These are phyloP conservation scores for Mixornis gularis DNA, from an alignment of 2,113 vertebrate genomes.

Conservation along the genomic window DNA sequence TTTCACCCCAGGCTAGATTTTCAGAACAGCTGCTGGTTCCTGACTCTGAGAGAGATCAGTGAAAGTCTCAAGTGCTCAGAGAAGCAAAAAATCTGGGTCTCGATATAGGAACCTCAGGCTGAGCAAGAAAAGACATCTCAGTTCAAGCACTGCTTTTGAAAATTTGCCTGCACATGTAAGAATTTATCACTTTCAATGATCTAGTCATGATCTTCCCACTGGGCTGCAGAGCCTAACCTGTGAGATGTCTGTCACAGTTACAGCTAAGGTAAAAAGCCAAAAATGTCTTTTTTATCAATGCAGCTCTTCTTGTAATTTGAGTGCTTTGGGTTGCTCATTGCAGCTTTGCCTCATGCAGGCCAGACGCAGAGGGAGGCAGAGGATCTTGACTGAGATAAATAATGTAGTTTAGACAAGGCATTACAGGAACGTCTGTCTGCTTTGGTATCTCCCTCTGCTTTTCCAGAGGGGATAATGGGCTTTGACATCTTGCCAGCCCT, in stretches of 20 bases:
- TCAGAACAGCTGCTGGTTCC: not conserved
- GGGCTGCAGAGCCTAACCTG: not conserved
- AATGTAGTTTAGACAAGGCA: slow-evolving; percentile 32
- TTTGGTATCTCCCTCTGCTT: slow-evolving; percentile 46
- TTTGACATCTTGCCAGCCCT: slow-evolving; percentile 58
- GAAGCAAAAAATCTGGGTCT: not conserved
- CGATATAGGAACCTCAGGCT: not conserved
- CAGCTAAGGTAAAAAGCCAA: not conserved
- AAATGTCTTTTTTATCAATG: slow-evolving; percentile 26
- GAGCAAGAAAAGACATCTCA: not conserved
- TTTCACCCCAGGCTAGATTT: not conserved
- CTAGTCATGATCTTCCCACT: not conserved
- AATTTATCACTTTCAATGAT: not conserved
- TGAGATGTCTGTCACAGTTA: not conserved
- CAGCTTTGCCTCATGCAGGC: not conserved
- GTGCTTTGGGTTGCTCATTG: not conserved
- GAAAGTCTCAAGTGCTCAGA: not conserved
- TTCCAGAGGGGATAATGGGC: slow-evolving; percentile 28
- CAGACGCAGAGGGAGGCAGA: slow-evolving; percentile 32
- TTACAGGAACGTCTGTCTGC: slow-evolving; percentile 39
- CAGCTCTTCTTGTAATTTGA: not conserved
- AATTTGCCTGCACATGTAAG: not conserved
- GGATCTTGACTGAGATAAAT: slow-evolving; percentile 57
- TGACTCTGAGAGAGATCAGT: not conserved
- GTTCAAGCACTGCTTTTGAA: not conserved